Base-by-base conservation (phyloP, 2,888 invertebrate species). In the Ommatoiulus sabulosus region DNA sequence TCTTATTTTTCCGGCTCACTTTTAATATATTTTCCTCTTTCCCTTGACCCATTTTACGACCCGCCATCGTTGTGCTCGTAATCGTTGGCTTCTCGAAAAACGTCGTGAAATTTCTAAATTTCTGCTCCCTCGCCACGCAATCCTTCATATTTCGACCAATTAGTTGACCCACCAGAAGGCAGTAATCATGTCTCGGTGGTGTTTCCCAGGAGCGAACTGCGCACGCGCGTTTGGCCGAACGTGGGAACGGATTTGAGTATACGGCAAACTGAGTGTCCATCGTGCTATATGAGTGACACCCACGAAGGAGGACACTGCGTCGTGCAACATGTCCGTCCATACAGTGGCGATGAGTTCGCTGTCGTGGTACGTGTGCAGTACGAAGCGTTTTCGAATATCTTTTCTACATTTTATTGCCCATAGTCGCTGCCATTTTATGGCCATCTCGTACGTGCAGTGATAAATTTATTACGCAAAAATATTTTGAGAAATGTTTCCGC, bases 11-110 rank as follows among this genome's bases (percentile, higher is more conserved):
- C 80, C 35, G 8, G 80, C 7, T 20, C 80, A 12, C 35, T 80
- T 80, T 80, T 80, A 80, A 80, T 80, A 80, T 35, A 35, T 80
- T 80, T 80, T 80, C 35, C 80, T 35, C 80, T 80, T 80, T 80
- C 80, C 80, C 80, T 35, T 80, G 80, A 80, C 80, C 80, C 80
- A 24, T 80, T 80, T 80, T 80, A 80, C 80, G 80, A 80, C 35
- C 0, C 1, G 35, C 6, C 80, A 80, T 80, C 80, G 35, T 80
- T 63, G 17, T 2, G 80, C 80, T 80, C 80, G 35, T 80, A 80
- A 80, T 80, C 10, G 12, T 24, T 35, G 80, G 24, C 35, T 35
- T 12, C 80, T 80, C 35, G 35, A 80, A 35, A 80, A 80, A 35
- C 72, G 72, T 48, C 48, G 48, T 72, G n/a, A 24, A 72, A 24